A percentile compares a stretch with the other conserved stretches of the same genome.
phyloP scores from a whole-genome alignment of 2,797 vertebrate species.

The Gymnothorax reevesii region DNA sequence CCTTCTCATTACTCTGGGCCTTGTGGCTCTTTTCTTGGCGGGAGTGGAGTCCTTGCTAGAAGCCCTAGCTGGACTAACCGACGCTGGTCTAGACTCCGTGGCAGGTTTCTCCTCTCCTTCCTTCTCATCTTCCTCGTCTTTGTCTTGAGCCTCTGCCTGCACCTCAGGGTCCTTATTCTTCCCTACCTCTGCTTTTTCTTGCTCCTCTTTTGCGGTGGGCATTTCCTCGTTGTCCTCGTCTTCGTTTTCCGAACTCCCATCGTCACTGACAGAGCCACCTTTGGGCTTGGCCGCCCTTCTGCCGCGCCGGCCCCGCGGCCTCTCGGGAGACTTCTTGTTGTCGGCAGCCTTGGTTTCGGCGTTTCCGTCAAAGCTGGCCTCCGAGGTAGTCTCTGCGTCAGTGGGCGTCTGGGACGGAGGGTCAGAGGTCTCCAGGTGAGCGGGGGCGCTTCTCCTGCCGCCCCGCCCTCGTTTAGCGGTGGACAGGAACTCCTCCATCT shows the following conservation, averaged over 20 bases:
- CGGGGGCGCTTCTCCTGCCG: conserved; percentile 71
- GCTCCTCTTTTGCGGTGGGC: conserved; percentile 12
- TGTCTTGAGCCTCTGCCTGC: conserved; percentile 56
- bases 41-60: conserved; percentile 57
- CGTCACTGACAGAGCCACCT: conserved; percentile 57
- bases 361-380: conserved; percentile 89
- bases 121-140: conserved; percentile 47
- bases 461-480: conserved; percentile 80
- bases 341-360: conserved; percentile 73
- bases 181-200: conserved; percentile 50
- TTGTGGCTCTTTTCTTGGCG: conserved; percentile 61
- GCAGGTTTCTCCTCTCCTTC: conserved; percentile 51
- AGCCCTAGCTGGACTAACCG: conserved; percentile 65
- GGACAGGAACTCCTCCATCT: conserved; percentile 93
- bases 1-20: conserved; percentile 47
- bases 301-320: conserved; percentile 60
- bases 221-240: conserved; percentile 48
- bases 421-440: conserved; percentile 82
- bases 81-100: conserved; percentile 47
- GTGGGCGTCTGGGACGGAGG: conserved; percentile 85
- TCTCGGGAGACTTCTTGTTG: conserved; percentile 63
- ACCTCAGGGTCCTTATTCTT: conserved; percentile 49
- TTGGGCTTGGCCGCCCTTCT: conserved; percentile 41
- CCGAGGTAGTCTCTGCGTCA: conserved; percentile 89
- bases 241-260: conserved; percentile 74